Conservation (phyloP, 2,797 vertebrate genomes). For the Glossophaga mutica region DNA sequence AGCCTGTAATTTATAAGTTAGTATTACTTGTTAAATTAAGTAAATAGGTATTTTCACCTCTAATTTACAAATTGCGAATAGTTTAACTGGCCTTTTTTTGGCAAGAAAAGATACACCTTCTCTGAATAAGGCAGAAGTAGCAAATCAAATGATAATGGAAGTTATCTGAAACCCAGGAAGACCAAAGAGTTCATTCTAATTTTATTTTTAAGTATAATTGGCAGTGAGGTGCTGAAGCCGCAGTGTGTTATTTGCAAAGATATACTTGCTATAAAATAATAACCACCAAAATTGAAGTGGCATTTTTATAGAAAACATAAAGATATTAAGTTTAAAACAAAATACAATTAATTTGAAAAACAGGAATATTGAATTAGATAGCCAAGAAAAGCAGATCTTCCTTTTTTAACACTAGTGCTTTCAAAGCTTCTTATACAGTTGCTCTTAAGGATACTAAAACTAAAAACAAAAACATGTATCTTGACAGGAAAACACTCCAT, state of each 20-base stretch:
- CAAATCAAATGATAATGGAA: neutral
- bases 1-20: neutral
- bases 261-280: neutral
- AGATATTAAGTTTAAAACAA: conserved; percentile 7
- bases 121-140: neutral
- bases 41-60: conserved; percentile 22
- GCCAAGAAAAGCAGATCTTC: neutral
- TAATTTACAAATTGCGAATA: conserved; percentile 6
- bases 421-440: neutral
- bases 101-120: neutral
- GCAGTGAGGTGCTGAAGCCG: neutral
- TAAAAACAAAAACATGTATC: neutral
- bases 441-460: neutral
- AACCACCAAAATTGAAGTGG: neutral
- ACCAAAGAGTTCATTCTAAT: neutral
- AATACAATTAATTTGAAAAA: neutral
- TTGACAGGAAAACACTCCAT: neutral
- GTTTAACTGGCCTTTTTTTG: neutral
- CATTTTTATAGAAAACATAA: neutral
- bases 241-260: neutral
- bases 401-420: neutral
- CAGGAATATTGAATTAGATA: neutral
- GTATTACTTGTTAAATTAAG: conserved; percentile 10
- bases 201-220: neutral
- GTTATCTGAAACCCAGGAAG: conserved; percentile 3